Evolutionary conservation across 2,797 vertebrate species (phyloP), one percentile per base, ranked within the genome.

Genomic region (Pseudotriccus pelzelni): DNA sequence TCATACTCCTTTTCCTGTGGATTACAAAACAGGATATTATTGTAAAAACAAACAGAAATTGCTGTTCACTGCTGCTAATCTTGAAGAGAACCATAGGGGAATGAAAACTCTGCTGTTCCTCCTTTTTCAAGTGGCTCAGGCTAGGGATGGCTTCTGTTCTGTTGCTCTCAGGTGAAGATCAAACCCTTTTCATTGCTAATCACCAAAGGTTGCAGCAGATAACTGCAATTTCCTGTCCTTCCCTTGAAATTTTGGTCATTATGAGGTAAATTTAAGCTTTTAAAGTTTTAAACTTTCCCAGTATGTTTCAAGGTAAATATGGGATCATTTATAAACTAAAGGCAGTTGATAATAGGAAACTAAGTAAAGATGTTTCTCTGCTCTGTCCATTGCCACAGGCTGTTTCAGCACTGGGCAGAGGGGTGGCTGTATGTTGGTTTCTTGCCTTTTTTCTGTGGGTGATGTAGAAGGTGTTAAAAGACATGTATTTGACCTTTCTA

Each of bases 11-110:
- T 96, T 96, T 97, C 96, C 96, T 96, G 96, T 85, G 90, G 90
- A 95, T 95, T 97, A 94, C 90, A 95, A 95, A 95, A 90, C 96
- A 97, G 96, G 96, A 97, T 96, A 94, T 96, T 89, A 93, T 89
- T 96, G 74, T 91, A 89, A 95, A 94, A 97, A 87, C 94, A 96
- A 96, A 87, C 58, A 96, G 84, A 94, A 93, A 85, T 84, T 74
- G 77, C 91, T 89, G 56, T 59, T 95, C 68, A 34, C 53, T 80
- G 83, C 85, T 94, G 60, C 56, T 91, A 79, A 81, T 94, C 73
- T 89, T 81, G 83, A 91, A 72, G 43, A 84, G 62, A 92, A 86
- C 79, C 76, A n/a, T 36, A 44, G 41, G 60, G 83, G 74, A 96
- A 82, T n/a, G 63, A 90, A 94, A 90, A 49, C 28, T 77, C 58